Evolutionary conservation across 2,888 invertebrate genomes (phyloP).

Genomic region (Magallana nippona): DNA sequence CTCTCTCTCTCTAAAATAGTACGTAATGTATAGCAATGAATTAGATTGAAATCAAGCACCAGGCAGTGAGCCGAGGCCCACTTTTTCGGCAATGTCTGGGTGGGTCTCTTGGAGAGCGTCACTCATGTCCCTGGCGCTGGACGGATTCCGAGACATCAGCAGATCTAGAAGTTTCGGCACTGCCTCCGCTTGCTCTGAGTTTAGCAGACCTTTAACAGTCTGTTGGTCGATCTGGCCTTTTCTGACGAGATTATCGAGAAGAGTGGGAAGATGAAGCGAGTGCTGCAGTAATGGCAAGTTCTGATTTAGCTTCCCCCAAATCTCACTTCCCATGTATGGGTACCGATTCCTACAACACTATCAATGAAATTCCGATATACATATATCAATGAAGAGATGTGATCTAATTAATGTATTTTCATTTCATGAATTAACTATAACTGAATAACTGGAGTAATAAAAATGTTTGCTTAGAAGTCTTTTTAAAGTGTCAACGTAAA

Average conservation of each 20-base stretch:
- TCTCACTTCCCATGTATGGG: conserved; percentile 36
- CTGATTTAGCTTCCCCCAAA: conserved; percentile 12
- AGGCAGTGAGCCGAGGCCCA: background rate
- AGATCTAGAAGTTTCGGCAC: conserved; percentile 1
- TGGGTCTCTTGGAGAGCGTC: conserved; percentile 37
- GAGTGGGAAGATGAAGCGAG: conserved; percentile 13
- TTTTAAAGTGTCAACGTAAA: too few relatives aligned
- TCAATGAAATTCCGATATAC: too few relatives aligned
- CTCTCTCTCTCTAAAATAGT: too few relatives aligned
- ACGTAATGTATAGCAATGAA: too few relatives aligned
- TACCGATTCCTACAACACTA: background rate
- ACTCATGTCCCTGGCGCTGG: conserved; percentile 8
- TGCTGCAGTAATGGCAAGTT: conserved; percentile 1
- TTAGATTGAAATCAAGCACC: background rate
- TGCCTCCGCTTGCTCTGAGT: background rate
- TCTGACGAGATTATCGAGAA: background rate
- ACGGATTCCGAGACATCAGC: background rate
- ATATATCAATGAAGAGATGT: too few relatives aligned
- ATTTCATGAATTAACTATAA: too few relatives aligned
- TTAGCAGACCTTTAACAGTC: background rate
- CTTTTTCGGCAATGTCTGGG: conserved; percentile 25
- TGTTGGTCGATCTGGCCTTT: conserved; percentile 7
- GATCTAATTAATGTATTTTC: too few relatives aligned
- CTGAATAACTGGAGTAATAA: too few relatives aligned
- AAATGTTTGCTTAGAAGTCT: too few relatives aligned